These are phyloP conservation scores for Brachirus orientalis DNA, from an alignment of 2,113 vertebrate genomes.

Conservation along the genomic window DNA sequence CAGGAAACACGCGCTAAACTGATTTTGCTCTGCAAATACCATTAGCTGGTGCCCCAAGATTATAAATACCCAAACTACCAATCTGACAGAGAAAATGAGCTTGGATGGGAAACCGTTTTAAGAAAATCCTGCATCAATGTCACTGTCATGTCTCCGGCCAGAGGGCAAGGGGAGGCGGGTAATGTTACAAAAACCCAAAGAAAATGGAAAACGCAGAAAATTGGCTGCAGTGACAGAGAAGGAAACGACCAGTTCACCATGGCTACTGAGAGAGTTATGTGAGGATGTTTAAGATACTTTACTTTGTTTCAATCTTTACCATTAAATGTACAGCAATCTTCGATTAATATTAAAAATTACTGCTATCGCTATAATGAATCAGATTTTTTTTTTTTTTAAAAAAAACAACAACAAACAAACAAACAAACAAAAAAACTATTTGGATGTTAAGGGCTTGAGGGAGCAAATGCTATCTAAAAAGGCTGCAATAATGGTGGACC, in stretches of 20 bases:
- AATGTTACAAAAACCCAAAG: conserved; percentile 44
- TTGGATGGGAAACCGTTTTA: conserved; percentile 56
- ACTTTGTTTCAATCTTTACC: too few species aligned
- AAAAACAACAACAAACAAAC: too few species aligned
- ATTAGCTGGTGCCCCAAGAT: conserved; percentile 75
- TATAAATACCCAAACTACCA: conserved; percentile 73
- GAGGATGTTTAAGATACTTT: conserved; percentile 4
- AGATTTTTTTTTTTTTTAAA: neutral
- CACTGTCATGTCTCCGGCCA: conserved; percentile 57
- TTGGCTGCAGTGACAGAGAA: conserved; percentile 12
- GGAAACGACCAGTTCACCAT: conserved; percentile 11
- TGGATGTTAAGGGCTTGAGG: conserved; percentile 7
- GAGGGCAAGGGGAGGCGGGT: conserved; percentile 40
- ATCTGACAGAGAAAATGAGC: conserved; percentile 60
- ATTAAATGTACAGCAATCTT: too few species aligned
- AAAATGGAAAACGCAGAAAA: conserved; percentile 48
- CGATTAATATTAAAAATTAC: conserved; percentile 8
- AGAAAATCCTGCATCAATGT: conserved; percentile 71
- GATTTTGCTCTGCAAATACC: conserved; percentile 77
- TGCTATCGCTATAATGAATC: neutral
- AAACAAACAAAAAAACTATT: neutral
- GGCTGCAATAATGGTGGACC: conserved; percentile 33
- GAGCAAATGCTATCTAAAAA: conserved; percentile 23
- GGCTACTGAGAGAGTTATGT: conserved; percentile 4
- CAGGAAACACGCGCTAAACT: conserved; percentile 71